Conservation (phyloP, 2,797 vertebrate species). For the Lemur catta region DNA sequence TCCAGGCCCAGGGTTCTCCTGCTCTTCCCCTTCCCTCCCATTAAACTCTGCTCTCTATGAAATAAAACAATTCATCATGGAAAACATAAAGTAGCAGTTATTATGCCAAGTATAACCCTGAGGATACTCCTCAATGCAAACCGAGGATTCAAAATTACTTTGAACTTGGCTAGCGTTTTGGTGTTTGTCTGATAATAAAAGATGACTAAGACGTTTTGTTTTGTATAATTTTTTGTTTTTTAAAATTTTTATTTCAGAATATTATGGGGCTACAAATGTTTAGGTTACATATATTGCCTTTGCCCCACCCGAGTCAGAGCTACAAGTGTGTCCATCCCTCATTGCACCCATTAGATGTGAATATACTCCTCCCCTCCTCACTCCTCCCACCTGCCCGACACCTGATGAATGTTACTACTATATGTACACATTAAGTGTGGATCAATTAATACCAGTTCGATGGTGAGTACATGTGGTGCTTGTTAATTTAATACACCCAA, state of each 20-base stretch:
- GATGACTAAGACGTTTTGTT: background rate
- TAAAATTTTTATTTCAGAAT: background rate
- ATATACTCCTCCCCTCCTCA: no score
- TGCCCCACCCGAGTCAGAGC: no score
- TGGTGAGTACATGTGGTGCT: no score
- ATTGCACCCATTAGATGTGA: no score
- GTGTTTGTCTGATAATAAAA: background rate
- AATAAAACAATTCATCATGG: slow-evolving; percentile 16
- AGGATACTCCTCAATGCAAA: background rate
- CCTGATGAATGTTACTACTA: no score
- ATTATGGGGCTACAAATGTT: no score
- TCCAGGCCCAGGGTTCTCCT: background rate
- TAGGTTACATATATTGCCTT: no score
- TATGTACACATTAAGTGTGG: no score
- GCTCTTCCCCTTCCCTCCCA: background rate
- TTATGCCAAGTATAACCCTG: background rate
- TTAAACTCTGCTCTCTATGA: background rate
- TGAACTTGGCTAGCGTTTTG: background rate
- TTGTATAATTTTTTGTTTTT: background rate
- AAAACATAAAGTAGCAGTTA: background rate
- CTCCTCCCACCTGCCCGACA: no score
- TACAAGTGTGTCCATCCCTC: no score
- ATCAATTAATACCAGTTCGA: no score
- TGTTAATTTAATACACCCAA: background rate
- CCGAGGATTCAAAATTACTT: background rate